Base-by-base conservation (phyloP, 2,113 vertebrate genomes). In the Meriones unguiculatus region DNA sequence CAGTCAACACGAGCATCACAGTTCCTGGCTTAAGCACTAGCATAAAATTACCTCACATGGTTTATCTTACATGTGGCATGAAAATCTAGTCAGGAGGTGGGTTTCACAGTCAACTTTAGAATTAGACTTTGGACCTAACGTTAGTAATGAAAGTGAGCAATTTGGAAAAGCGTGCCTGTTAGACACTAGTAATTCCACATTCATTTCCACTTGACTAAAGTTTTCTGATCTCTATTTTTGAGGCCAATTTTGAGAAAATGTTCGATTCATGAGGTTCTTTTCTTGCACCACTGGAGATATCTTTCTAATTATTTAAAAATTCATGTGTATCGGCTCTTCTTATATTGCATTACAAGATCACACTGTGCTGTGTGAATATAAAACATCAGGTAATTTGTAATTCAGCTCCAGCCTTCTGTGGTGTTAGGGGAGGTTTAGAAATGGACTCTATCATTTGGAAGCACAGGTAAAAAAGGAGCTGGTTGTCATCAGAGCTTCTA, bases 281-380 rank as follows among this genome's bases (percentile, higher is more conserved):
- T 93, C 24, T 93, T 94, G 85, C n/a, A 78, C 95, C 80, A 46
- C 87, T 94, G 89, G 82, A 93, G 11, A 72, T 87, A 92, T 59
- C 67, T 76, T 92, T 96, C 94, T 92, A 90, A 90, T 96, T 90
- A 91, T 95, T 95, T 95, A 92, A 97, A 97, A 94, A 85, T 77
- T 85, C 94, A 95, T 57, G 30, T 94, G 65, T 88, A 89, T 28
- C 28, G 35, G 90, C 77, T 82, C 50, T 77, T 93, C 75, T 91
- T 84, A 73, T 35, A 96, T 52, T 93, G 81, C 67, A 57, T 87
- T 94, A 89, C 0, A 0, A 73, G 62, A 81, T 54, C 94, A 95
- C 14, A 89, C 87, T 91, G 86, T 95, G 54, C 95, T 89, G 57
- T 94, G 75, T 87, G 82, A 96, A 73, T 90, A 50, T 82, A 92